phyloP scores from a whole-genome alignment of 1,140 invertebrate genomes.

The Lasioglossum albipes region DNA sequence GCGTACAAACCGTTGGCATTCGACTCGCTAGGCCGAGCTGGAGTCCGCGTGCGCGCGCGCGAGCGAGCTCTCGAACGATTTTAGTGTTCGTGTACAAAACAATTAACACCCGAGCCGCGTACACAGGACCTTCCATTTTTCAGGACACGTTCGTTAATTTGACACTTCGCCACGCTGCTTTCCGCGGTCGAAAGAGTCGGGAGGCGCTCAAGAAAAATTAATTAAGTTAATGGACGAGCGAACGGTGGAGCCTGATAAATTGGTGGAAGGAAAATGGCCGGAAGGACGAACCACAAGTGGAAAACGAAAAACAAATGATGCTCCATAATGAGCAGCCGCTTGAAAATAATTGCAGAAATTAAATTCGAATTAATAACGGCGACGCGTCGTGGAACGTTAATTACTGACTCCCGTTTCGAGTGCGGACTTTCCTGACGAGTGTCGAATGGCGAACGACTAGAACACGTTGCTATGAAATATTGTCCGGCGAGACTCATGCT shows the following conservation, averaged over 20 bases:
- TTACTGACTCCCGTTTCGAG: slow-evolving; percentile 23
- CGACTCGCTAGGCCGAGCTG: slow-evolving; percentile 10
- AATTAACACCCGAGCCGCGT: slow-evolving; percentile 56
- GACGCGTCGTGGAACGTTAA: slow-evolving; percentile 35
- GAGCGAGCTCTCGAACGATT: background rate
- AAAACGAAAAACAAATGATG: slow-evolving; percentile 57
- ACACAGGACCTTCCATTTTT: slow-evolving; percentile 55
- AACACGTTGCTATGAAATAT: background rate
- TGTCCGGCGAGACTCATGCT: slow-evolving; percentile 16
- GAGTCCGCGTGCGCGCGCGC: background rate
- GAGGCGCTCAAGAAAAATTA: slow-evolving; percentile 49
- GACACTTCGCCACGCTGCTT: slow-evolving; percentile 46
- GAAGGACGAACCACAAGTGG: slow-evolving; percentile 38
- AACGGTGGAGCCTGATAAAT: slow-evolving; percentile 45
- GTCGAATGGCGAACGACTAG: background rate
- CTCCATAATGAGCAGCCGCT: slow-evolving; percentile 37
- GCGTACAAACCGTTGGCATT: slow-evolving; percentile 59
- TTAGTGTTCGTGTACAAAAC: slow-evolving; percentile 61
- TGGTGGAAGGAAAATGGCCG: slow-evolving; percentile 38
- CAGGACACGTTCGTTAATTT: slow-evolving; percentile 57
- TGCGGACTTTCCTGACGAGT: background rate
- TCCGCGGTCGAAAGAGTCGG: slow-evolving; percentile 20
- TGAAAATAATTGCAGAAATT: slow-evolving; percentile 60
- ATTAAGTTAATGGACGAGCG: slow-evolving; percentile 58
- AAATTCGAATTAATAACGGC: slow-evolving; percentile 59